These are phyloP conservation scores for Eupithecia centaureata DNA, from an alignment of 2,888 invertebrate genomes.

Conservation along the genomic window DNA sequence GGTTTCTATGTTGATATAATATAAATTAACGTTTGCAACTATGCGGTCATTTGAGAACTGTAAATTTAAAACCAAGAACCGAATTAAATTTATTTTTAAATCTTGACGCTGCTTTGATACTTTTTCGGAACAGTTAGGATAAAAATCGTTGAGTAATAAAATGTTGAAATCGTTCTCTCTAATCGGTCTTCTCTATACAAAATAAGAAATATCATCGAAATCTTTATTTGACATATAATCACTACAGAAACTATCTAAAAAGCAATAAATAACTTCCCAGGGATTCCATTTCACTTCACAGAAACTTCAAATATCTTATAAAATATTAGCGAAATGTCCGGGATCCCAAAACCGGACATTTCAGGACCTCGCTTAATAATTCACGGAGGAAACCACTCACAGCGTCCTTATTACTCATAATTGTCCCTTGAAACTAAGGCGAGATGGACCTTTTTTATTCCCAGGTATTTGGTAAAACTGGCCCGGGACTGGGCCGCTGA, in stretches of 20 bases:
- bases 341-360: conserved; percentile 19
- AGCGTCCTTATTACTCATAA: conserved; percentile 22
- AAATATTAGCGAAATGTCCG: conserved; percentile 23
- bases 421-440: conserved; percentile 15
- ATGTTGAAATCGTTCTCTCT: too few species aligned
- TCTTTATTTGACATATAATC: too few species aligned
- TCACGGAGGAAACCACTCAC: conserved; percentile 22
- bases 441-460: conserved; percentile 16
- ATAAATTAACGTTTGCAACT: too few species aligned
- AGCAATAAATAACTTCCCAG: not conserved
- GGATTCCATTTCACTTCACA: not conserved
- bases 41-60: not conserved
- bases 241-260: not conserved
- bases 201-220: too few species aligned
- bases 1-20: too few species aligned
- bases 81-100: too few species aligned
- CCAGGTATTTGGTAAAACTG: not conserved
- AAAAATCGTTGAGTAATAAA: too few species aligned
- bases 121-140: too few species aligned
- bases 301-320: conserved; percentile 17
- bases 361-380: conserved; percentile 25
- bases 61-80: too few species aligned
- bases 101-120: too few species aligned
- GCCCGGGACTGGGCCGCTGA: not conserved
- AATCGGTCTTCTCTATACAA: too few species aligned